Base-by-base conservation (phyloP, 2,797 vertebrate species). In the Rachycentron canadum region DNA sequence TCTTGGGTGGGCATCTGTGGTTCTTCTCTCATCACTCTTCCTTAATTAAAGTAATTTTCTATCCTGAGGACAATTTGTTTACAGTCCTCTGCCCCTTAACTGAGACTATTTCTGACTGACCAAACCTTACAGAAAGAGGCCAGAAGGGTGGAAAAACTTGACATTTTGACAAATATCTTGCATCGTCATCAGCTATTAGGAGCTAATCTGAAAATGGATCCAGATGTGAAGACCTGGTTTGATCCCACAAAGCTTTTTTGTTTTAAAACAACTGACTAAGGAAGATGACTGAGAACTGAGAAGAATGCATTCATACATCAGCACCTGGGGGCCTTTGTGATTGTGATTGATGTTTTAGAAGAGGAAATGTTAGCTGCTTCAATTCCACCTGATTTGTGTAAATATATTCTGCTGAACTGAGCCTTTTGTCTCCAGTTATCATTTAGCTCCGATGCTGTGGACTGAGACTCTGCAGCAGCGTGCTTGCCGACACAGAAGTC, bases 141-240 rank as follows among this genome's bases (percentile, higher is more conserved):
- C 23, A 1, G 16, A 12, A 12, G 7, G 5, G 30, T 2, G 0
- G 55, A 67, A 34, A 56, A 67, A 53, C 8, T 7, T 52, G 69
- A 84, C 68, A 80, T 60, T 56, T 78, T 80, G 84, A 90, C 59
- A 79, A 84, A 88, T 86, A 69, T 49, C 68, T 26, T 2, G 3
- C 62, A 64, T 77, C 77, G 76, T 52, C 43, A 13, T 19, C 19
- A 41, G 70, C 50, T 60, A 38, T 79, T 62, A 69, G 23, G 5
- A 36, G 43, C 38, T 66, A 25, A 78, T 81, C 63, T 58, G 67
- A 74, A 79, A 88, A 60, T 10, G 52, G 66, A 81, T 78, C 87
- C 86, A 87, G 79, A 90, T 89, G 86, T 86, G 45, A 49, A 71
- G 73, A 69, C 38, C 21, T 58, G 3, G 53, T 43, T 19, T 19